phyloP scores from a whole-genome alignment of 2,113 vertebrate species.

The Scortum barcoo region DNA sequence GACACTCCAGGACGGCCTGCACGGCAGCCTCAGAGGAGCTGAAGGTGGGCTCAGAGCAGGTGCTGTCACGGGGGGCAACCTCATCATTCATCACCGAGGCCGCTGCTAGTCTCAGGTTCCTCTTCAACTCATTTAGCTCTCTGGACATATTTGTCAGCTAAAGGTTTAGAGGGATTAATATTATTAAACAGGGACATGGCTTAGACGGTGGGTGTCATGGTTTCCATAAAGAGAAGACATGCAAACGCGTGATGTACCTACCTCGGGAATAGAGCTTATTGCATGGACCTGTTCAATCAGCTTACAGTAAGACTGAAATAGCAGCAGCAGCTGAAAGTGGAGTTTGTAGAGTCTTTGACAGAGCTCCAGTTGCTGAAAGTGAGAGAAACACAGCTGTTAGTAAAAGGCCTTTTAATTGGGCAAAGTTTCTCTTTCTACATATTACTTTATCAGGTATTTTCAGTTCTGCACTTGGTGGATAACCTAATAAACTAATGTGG shows the following conservation, averaged over 20 bases:
- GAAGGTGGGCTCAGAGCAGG: conserved; percentile 84
- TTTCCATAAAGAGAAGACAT: conserved; percentile 3
- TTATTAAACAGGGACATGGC: conserved; percentile 11
- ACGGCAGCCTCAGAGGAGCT: conserved; percentile 92
- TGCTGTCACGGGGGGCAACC: conserved; percentile 68
- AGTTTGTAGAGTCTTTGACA: conserved; percentile 96
- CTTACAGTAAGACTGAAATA: conserved; percentile 98
- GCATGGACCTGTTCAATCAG: conserved; percentile 93
- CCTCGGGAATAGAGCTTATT: conserved; percentile 92
- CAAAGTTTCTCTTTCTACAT: neutral
- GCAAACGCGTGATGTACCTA: conserved; percentile 59
- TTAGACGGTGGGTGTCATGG: neutral
- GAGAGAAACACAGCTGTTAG: conserved; percentile 26
- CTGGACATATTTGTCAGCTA: conserved; percentile 93
- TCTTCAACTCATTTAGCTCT: conserved; percentile 92
- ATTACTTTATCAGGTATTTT: neutral
- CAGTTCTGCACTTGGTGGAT: neutral
- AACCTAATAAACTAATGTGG: conserved; percentile 5
- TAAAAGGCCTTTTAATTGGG: neutral
- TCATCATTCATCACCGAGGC: conserved; percentile 83
- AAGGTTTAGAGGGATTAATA: conserved; percentile 25
- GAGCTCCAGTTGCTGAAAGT: conserved; percentile 92
- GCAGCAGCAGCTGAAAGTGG: conserved; percentile 95
- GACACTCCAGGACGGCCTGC: conserved; percentile 91
- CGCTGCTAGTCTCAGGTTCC: conserved; percentile 88